Evolutionary conservation across 2,888 invertebrate species (phyloP).

Genomic region (Petrolisthes cinctipes): DNA sequence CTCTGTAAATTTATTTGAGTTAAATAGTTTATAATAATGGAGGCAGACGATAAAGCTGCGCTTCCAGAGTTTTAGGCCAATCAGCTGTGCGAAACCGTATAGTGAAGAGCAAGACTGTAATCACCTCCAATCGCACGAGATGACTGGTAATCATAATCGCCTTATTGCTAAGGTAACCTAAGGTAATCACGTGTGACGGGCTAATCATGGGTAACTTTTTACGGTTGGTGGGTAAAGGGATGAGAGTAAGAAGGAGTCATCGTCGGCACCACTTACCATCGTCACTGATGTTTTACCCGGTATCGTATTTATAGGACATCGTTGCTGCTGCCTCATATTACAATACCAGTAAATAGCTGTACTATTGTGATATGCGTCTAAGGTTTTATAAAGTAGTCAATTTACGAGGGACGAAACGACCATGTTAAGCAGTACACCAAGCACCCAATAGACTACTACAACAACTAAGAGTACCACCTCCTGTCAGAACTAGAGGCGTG

Average conservation of each 20-base stretch:
- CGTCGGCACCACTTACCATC: not conserved
- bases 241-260: not conserved
- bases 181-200: conserved; percentile 35
- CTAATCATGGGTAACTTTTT: conserved; percentile 27
- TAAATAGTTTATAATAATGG: conserved; percentile 13
- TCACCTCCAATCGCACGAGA: conserved; percentile 19
- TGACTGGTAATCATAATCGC: conserved; percentile 24
- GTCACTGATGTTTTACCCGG: not conserved
- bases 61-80: conserved; percentile 1
- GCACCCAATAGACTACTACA: too few relatives aligned
- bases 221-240: conserved; percentile 4
- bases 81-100: conserved; percentile 16
- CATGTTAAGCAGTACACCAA: too few relatives aligned
- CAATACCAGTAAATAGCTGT: not conserved
- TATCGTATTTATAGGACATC: not conserved
- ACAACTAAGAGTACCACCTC: too few relatives aligned
- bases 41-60: not conserved
- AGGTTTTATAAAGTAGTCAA: not conserved
- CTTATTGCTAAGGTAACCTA: conserved; percentile 34
- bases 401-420: too few relatives aligned
- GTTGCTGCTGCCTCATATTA: not conserved
- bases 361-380: not conserved
- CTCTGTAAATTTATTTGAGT: not conserved
- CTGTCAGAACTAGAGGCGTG: too few relatives aligned
- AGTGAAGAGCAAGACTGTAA: conserved; percentile 10